These are phyloP conservation scores for Scaptomyza pallida DNA, from an alignment of 1,140 invertebrate species.

Conservation along the genomic window DNA sequence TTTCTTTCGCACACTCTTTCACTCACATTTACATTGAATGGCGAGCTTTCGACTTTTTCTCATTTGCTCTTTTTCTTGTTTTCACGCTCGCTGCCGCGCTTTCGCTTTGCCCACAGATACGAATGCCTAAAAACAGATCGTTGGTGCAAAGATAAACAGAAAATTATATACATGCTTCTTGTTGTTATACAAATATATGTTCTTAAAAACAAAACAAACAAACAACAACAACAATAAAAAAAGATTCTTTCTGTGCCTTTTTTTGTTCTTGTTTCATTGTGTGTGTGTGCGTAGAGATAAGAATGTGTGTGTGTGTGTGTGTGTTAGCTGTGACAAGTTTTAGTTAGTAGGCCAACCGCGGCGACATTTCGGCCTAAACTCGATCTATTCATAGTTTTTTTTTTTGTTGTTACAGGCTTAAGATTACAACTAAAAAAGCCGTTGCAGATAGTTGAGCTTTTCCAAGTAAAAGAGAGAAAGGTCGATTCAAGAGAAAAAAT, in stretches of 20 bases:
- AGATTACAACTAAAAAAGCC: neutral
- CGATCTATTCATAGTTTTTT: constrained; percentile 24
- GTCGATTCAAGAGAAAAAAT: neutral
- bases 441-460: neutral
- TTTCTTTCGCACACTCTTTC: constrained; percentile 39
- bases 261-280: neutral
- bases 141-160: constrained; percentile 55
- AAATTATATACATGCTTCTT: constrained; percentile 35
- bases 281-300: too few relatives aligned
- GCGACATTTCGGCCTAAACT: constrained; percentile 19
- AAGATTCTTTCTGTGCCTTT: constrained; percentile 15
- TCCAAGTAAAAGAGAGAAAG: neutral
- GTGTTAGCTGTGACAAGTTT: constrained; percentile 55
- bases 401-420: too few relatives aligned
- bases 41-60: constrained; percentile 21
- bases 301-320: too few relatives aligned
- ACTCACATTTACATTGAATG: constrained; percentile 29
- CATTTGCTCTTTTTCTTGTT: constrained; percentile 2
- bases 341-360: constrained; percentile 65
- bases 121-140: constrained; percentile 50
- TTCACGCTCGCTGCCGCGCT: constrained; percentile 36
- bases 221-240: constrained; percentile 17
- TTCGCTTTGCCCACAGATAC: constrained; percentile 61
- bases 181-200: constrained; percentile 42
- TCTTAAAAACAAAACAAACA: constrained; percentile 15